Base-by-base conservation (phyloP, 2,888 invertebrate species). In the Torymus tubicola region DNA sequence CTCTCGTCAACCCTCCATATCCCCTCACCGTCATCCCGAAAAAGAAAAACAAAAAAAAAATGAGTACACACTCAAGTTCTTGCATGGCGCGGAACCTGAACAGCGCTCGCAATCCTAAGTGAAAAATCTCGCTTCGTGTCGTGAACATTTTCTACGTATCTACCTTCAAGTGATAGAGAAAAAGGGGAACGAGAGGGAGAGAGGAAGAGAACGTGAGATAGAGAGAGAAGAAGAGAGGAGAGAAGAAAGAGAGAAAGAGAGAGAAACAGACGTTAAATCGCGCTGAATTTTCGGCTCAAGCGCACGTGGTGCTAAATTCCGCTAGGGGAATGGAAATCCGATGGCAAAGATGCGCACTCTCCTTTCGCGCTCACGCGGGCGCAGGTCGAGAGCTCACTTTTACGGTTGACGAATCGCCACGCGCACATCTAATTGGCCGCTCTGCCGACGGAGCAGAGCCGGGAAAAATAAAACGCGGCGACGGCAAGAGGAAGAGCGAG, bases 381-480 rank as follows among this genome's bases (percentile, higher is more conserved):
- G 55, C 65, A 73, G 73, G 52, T 78, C 53, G 74, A 81, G 71
- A 52, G 65, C 74, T 75, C 65, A 14, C 69, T 78, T 81, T 72
- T 74, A 75, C 74, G 67, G 68, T 21, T 42, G 65, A 61, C 67
- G 71, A 78, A 55, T 60, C 55, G 53, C 16, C 67, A 4, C 21
- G 24, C 24, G 24, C 24, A 42, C 11, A 50, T 60, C 61, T 79
- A 79, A 74, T 79, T 74, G 73, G 68, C 67, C 64, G 13, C 12
- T 42, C 18, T 14, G 13, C 55, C 21, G 21, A 2, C 24, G 24
- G 2, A 55, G 14, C 18, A 31, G 2, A 55, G 18, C 18, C 13
- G n/a, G 13, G 42, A 52, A 12, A 14, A 3, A 8, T 31, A 13
- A 11, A 14, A 2, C 31, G 24, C 63, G 14, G 24, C 10, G 2